Percentiles rank a stretch among this genome's conserved stretches.
Evolutionary conservation across 1,140 invertebrate genomes (phyloP).

Genomic region (Dolichoris vasculosae): DNA sequence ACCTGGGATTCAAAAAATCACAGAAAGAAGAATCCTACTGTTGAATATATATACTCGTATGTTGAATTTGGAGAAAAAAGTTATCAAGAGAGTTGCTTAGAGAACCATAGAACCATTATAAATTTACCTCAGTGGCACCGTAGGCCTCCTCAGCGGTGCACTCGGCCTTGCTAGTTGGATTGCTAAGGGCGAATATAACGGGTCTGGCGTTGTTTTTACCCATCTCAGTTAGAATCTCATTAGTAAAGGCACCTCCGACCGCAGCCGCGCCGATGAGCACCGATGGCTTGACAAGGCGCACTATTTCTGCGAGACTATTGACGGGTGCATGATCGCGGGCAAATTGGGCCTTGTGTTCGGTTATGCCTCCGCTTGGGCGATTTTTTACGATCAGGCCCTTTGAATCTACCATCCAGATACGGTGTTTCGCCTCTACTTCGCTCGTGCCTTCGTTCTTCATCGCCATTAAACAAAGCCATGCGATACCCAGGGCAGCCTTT

Average conservation of each 20-base stretch:
- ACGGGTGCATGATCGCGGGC: conserved; percentile 83
- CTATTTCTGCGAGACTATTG: conserved; percentile 83
- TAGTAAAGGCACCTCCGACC: conserved; percentile 88
- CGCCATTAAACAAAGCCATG: conserved; percentile 88
- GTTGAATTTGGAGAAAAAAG: too few relatives aligned
- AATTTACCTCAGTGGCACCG: conserved; percentile 82
- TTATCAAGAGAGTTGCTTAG: too few relatives aligned
- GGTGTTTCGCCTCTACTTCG: conserved; percentile 81
- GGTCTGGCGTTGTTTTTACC: conserved; percentile 83
- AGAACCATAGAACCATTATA: not conserved
- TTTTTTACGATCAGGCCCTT: conserved; percentile 87
- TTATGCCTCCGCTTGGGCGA: conserved; percentile 83
- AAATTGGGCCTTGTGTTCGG: conserved; percentile 85
- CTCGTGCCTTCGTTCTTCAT: conserved; percentile 87
- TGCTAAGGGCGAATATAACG: conserved; percentile 96
- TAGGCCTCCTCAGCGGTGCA: conserved; percentile 98
- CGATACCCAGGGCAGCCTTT: conserved; percentile 90
- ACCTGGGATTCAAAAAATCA: too few relatives aligned
- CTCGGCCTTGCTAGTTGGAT: conserved; percentile 97
- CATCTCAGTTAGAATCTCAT: conserved; percentile 89
- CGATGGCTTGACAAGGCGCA: conserved; percentile 86
- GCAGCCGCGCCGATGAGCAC: conserved; percentile 92
- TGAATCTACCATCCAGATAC: conserved; percentile 84
- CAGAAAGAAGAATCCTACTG: too few relatives aligned
- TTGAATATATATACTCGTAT: too few relatives aligned